These are phyloP conservation scores for Ichneumon xanthorius DNA, from an alignment of 2,888 invertebrate genomes.

Conservation along the genomic window DNA sequence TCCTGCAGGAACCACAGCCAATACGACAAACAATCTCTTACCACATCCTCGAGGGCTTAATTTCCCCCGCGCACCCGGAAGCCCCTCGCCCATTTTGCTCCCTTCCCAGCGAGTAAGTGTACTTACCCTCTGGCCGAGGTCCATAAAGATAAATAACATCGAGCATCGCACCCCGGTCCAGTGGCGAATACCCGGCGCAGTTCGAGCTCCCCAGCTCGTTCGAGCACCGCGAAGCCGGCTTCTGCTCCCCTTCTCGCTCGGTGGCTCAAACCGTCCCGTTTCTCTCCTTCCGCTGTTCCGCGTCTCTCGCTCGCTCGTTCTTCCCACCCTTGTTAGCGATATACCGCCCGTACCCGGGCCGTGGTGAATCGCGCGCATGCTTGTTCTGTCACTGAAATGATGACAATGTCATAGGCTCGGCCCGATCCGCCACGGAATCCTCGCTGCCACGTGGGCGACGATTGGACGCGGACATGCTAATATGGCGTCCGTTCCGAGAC, in stretches of 20 bases:
- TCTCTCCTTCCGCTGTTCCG: constrained; percentile 49
- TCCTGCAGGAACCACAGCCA: constrained; percentile 80
- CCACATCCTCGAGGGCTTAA: constrained; percentile 81
- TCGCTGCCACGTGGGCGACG: constrained; percentile 82
- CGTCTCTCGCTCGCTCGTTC: constrained; percentile 59
- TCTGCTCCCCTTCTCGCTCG: constrained; percentile 14
- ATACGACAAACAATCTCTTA: constrained; percentile 84
- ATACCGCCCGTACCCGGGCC: constrained; percentile 75
- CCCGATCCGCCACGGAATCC: constrained; percentile 81
- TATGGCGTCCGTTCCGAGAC: constrained; percentile 84
- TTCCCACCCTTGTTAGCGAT: constrained; percentile 84
- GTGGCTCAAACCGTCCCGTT: constrained; percentile 29
- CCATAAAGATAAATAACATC: constrained; percentile 85
- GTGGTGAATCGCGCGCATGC: constrained; percentile 83
- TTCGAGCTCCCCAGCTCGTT: constrained; percentile 46
- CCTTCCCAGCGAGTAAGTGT: constrained; percentile 79
- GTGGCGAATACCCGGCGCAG: constrained; percentile 38
- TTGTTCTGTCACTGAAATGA: constrained; percentile 84
- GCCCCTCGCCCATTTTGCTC: constrained; percentile 70
- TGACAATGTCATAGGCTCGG: constrained; percentile 83
- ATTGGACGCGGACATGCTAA: constrained; percentile 85
- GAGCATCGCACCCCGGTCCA: constrained; percentile 68
- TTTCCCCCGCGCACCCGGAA: constrained; percentile 72
- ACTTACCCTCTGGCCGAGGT: constrained; percentile 85
- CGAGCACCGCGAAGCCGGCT: constrained; percentile 27